Conservation (phyloP, 2,888 invertebrate genomes). For the Tenthredo notha region DNA sequence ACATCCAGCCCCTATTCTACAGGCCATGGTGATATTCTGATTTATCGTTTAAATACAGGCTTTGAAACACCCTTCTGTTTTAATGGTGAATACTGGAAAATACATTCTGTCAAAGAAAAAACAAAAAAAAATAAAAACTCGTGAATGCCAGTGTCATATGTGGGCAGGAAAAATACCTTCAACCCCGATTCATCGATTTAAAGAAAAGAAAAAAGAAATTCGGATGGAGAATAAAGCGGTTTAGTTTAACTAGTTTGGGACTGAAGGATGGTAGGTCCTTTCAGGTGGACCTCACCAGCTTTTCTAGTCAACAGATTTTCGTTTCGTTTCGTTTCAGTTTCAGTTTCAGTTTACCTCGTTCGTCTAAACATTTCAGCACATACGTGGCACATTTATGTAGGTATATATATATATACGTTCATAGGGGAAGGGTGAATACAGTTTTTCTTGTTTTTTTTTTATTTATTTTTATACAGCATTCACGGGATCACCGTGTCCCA, state of each 20-base stretch:
- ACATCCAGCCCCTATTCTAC: not conserved
- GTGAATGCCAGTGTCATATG: not conserved
- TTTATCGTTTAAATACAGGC: constrained; percentile 3
- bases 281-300: not conserved
- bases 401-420: not conserved
- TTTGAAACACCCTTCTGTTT: not conserved
- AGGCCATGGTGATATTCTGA: not conserved
- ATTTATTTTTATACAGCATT: constrained; percentile 32
- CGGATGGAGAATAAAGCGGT: not conserved
- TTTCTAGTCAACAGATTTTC: not conserved
- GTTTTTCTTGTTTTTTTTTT: constrained; percentile 28
- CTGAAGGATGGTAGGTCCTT: not conserved
- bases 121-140: too few relatives aligned
- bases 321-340: not conserved
- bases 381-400: not conserved
- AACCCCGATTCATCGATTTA: not conserved
- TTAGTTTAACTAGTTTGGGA: not conserved
- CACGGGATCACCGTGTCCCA: not conserved
- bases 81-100: constrained; percentile 3
- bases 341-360: not conserved
- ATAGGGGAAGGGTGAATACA: not conserved
- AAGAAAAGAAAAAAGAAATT: not conserved
- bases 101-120: not conserved
- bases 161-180: not conserved
- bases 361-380: not conserved